phyloP scores from a whole-genome alignment of 2,113 vertebrate species.

The Alosa alosa region DNA sequence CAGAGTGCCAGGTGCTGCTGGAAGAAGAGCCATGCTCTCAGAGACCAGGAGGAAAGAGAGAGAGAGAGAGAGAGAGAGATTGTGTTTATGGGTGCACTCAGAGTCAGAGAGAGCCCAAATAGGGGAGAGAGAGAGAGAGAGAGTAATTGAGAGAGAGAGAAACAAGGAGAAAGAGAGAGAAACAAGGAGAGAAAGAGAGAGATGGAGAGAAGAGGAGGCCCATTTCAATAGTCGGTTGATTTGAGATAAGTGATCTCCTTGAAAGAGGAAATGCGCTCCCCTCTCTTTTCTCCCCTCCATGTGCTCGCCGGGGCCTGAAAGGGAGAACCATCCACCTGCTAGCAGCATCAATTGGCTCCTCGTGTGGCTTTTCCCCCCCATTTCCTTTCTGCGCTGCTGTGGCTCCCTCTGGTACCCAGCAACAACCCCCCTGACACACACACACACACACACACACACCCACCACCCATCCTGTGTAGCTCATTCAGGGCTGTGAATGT shows the following conservation, averaged over 20 bases:
- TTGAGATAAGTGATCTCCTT: slow-evolving; percentile 63
- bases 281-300: slow-evolving; percentile 36
- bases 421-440: background rate
- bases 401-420: background rate
- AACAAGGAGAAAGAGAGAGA: slow-evolving; percentile 29
- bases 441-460: background rate
- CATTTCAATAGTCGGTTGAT: slow-evolving; percentile 59
- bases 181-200: background rate
- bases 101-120: too few relatives aligned
- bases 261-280: slow-evolving; percentile 57
- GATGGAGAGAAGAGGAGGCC: slow-evolving; percentile 41
- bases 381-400: background rate
- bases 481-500: slow-evolving; percentile 44
- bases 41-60: slow-evolving; percentile 26
- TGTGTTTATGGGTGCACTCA: background rate
- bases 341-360: slow-evolving; percentile 55
- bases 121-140: background rate
- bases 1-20: slow-evolving; percentile 56
- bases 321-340: slow-evolving; percentile 59
- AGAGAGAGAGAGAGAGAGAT: slow-evolving; percentile 20
- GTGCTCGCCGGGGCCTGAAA: slow-evolving; percentile 50
- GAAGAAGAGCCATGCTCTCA: slow-evolving; percentile 41
- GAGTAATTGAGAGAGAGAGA: slow-evolving; percentile 21
- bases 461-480: slow-evolving; percentile 21
- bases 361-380: background rate